Evolutionary conservation across 2,113 vertebrate genomes (phyloP).

Genomic region (Tachysurus fulvidraco): DNA sequence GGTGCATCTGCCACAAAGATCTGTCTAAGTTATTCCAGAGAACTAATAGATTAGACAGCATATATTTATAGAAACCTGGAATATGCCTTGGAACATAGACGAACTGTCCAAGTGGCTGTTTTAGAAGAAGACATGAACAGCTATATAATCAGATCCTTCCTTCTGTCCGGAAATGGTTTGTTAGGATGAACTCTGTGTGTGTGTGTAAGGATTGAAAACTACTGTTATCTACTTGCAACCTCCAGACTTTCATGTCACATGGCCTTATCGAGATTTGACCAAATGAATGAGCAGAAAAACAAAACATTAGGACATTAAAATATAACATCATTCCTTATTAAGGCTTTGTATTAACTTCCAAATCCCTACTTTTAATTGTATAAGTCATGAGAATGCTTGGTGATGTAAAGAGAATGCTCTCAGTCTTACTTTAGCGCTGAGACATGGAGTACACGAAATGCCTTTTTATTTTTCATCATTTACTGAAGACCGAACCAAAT

Average conservation of each 20-base stretch:
- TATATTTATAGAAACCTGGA: background rate
- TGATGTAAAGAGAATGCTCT: slow-evolving; percentile 45
- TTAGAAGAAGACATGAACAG: background rate
- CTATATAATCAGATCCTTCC: background rate
- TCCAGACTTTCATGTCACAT: background rate
- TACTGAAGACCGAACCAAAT: slow-evolving; percentile 24
- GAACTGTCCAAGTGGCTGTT: background rate
- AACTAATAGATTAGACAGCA: background rate
- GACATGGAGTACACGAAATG: slow-evolving; percentile 25
- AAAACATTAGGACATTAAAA: background rate
- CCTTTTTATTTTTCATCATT: background rate
- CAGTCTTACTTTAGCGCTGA: slow-evolving; percentile 5
- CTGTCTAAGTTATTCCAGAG: background rate
- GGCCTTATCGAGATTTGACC: background rate
- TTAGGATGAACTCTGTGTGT: background rate
- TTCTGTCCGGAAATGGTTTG: background rate
- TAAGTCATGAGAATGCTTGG: slow-evolving; percentile 32
- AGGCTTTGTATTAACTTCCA: background rate
- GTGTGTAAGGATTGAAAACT: background rate
- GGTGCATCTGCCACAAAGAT: background rate
- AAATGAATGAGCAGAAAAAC: background rate
- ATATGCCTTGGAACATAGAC: background rate
- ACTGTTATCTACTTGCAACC: background rate
- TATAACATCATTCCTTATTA: background rate
- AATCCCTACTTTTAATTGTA: background rate